phyloP scores from a whole-genome alignment of 2,888 invertebrate species.

The Rhynchonema sp. region DNA sequence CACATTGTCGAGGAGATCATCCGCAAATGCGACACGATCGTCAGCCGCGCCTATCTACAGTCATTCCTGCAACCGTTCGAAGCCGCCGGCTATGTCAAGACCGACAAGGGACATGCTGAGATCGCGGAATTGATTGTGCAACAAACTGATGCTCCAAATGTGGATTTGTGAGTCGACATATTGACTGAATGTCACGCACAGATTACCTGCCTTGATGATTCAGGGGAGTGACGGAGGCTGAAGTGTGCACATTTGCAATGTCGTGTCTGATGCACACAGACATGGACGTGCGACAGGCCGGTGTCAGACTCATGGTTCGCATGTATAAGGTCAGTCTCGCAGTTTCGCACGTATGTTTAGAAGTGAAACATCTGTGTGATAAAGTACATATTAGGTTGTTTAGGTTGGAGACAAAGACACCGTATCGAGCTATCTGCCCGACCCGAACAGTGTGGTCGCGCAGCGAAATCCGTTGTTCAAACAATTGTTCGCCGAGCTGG shows the following conservation, averaged over 20 bases:
- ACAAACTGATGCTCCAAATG: background rate
- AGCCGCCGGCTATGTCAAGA: slow-evolving; percentile 6
- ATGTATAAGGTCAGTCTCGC: too few relatives aligned
- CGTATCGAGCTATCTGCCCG: background rate
- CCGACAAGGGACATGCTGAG: slow-evolving; percentile 11
- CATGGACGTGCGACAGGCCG: background rate
- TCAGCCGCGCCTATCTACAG: slow-evolving; percentile 7
- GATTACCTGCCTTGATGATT: background rate
- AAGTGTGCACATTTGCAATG: slow-evolving; percentile 2
- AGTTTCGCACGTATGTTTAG: too few relatives aligned
- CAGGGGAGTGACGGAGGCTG: slow-evolving; percentile 7
- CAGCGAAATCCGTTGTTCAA: background rate
- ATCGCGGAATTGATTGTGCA: slow-evolving; percentile 5
- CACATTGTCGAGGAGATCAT: slow-evolving; percentile 6
- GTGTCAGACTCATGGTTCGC: background rate
- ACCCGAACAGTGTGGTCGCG: background rate
- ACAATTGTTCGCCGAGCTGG: background rate
- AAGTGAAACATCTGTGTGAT: too few relatives aligned
- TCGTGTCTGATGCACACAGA: slow-evolving; percentile 5
- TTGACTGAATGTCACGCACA: background rate
- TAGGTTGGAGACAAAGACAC: background rate
- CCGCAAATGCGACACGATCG: background rate
- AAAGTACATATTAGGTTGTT: too few relatives aligned
- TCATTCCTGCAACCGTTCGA: slow-evolving; percentile 12
- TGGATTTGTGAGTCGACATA: background rate